phyloP scores from a whole-genome alignment of 1,140 invertebrate species.

The Armadillidium nasatum region DNA sequence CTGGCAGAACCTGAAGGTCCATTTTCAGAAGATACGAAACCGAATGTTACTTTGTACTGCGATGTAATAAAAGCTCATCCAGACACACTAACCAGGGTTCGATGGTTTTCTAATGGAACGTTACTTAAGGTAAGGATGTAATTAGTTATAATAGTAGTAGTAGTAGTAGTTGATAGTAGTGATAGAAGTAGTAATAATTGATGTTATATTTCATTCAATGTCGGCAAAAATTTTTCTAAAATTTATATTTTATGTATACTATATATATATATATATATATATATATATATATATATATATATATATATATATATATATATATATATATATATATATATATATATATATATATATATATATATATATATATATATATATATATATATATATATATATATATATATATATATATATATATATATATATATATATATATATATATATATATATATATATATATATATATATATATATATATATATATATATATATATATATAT shows the following conservation, averaged over 20 bases:
- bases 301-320: too few species aligned
- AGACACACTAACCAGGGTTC: constrained; percentile 51
- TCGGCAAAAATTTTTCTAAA: too few species aligned
- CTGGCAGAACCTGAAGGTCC: constrained; percentile 68
- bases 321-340: too few species aligned
- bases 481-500: neutral
- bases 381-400: neutral
- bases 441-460: neutral
- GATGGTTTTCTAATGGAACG: constrained; percentile 76
- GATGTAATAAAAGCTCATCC: constrained; percentile 62
- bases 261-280: too few species aligned
- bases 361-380: too few species aligned
- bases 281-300: too few species aligned
- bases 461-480: neutral
- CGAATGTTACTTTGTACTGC: constrained; percentile 76
- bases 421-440: neutral
- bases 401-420: neutral
- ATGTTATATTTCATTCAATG: too few species aligned
- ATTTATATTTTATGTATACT: too few species aligned
- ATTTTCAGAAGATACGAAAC: constrained; percentile 70
- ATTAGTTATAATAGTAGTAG: constrained; percentile 12
- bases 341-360: too few species aligned
- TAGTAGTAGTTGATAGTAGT: too few species aligned
- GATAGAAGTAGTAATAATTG: too few species aligned
- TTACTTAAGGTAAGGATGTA: constrained; percentile 63